Evolutionary conservation across 2,888 invertebrate genomes (phyloP).

Genomic region (Scrobipalpa atriplicella): DNA sequence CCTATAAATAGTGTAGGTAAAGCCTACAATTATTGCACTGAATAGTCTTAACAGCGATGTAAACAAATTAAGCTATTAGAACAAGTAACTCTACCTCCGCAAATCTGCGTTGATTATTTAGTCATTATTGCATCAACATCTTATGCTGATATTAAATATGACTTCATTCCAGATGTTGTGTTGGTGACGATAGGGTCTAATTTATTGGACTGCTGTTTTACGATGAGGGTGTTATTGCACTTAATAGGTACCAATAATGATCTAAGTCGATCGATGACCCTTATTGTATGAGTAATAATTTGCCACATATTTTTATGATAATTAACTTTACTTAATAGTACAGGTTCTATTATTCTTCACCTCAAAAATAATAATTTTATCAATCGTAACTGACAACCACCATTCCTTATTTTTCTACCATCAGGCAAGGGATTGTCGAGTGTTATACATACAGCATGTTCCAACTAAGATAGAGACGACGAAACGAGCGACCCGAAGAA

Average conservation of each 20-base stretch:
- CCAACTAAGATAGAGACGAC: no score
- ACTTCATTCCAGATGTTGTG: neutral
- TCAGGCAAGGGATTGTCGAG: no score
- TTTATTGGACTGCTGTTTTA: constrained; percentile 2
- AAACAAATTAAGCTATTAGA: constrained; percentile 6
- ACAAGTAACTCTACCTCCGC: neutral
- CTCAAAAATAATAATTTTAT: no score
- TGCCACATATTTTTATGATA: no score
- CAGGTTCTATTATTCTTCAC: no score
- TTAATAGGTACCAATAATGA: neutral
- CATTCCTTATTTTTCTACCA: no score
- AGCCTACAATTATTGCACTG: neutral
- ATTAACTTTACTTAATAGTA: no score
- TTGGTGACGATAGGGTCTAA: neutral
- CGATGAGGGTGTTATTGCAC: constrained; percentile 7
- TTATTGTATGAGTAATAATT: neutral
- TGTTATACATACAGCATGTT: no score
- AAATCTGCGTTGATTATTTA: neutral
- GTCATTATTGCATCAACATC: constrained; percentile 14
- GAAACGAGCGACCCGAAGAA: no score
- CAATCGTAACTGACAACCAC: no score
- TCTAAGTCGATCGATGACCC: constrained; percentile 5
- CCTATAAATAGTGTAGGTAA: neutral
- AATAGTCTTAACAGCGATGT: neutral
- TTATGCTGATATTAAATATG: neutral